Conservation (phyloP, 2,888 invertebrate genomes). For the Callinectes sapidus region DNA sequence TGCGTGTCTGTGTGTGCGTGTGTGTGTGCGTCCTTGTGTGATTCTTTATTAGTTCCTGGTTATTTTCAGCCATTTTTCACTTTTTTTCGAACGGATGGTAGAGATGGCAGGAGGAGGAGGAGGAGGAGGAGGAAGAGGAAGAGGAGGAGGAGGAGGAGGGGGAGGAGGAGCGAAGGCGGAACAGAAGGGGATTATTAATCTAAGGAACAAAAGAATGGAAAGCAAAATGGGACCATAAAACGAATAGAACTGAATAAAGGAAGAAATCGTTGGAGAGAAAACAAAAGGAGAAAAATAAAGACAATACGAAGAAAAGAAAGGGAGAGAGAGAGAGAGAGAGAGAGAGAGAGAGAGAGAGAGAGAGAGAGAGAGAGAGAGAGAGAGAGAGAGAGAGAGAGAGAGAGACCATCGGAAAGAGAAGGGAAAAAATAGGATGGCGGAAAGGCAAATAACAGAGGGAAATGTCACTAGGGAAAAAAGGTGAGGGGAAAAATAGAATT, state of each 20-base stretch:
- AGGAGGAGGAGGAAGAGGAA: neutral
- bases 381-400: neutral
- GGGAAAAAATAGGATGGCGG: neutral
- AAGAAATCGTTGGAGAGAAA: neutral
- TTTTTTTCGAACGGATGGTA: neutral
- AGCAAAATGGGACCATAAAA: neutral
- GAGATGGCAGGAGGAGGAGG: conserved; percentile 2
- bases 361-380: conserved; percentile 4
- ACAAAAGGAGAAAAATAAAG: neutral
- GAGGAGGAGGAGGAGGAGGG: neutral
- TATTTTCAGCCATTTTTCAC: neutral
- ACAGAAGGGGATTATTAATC: neutral
- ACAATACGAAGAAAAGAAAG: neutral
- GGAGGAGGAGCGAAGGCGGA: neutral
- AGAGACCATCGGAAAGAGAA: neutral
- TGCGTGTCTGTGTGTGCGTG: neutral
- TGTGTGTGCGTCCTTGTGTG: neutral
- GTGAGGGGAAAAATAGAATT: neutral
- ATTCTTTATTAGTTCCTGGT: neutral
- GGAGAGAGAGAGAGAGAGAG: neutral
- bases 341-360: neutral
- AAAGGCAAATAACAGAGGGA: neutral
- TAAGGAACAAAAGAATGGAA: neutral
- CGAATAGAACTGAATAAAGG: neutral
- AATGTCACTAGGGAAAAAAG: neutral